A percentile compares a stretch with the other conserved stretches of the same genome.
phyloP scores from a whole-genome alignment of 53 echinoderm and acorn worm species.

The Antedon mediterranea region DNA sequence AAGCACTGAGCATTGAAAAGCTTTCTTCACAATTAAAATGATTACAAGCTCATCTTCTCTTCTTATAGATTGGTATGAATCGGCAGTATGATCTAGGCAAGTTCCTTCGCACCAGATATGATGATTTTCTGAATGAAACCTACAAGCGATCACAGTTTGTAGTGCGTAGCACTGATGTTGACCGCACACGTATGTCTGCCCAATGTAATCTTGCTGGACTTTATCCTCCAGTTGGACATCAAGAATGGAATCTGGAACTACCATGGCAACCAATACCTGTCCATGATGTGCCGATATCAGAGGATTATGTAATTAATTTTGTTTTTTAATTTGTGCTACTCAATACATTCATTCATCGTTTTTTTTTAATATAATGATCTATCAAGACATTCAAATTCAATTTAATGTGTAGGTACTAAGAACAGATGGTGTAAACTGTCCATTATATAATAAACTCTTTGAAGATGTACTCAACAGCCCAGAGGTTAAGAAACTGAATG shows the following conservation, averaged over 20 bases:
- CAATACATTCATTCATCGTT: too few species aligned
- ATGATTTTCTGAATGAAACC: constrained; percentile 22
- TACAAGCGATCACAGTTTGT: constrained; percentile 37
- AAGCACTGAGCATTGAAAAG: too few species aligned
- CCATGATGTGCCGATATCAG: constrained; percentile 34
- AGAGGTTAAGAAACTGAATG: neutral
- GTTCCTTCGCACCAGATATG: constrained; percentile 44
- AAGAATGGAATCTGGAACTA: constrained; percentile 18
- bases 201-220: constrained; percentile 48
- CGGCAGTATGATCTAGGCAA: constrained; percentile 64
- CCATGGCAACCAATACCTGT: constrained; percentile 86
- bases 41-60: too few species aligned
- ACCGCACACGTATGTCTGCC: constrained; percentile 88
- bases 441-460: constrained; percentile 24
- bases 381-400: too few species aligned
- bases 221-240: constrained; percentile 36
- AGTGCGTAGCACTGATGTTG: constrained; percentile 52
- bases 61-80: constrained; percentile 43
- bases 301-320: constrained; percentile 62
- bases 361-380: too few species aligned
- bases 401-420: constrained; percentile 11
- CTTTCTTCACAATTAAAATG: too few species aligned
- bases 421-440: constrained; percentile 25
- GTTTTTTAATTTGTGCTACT: neutral
- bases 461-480: constrained; percentile 4